Evolutionary conservation across 2,797 vertebrate genomes (phyloP).

Genomic region (Micrastur ruficollis): DNA sequence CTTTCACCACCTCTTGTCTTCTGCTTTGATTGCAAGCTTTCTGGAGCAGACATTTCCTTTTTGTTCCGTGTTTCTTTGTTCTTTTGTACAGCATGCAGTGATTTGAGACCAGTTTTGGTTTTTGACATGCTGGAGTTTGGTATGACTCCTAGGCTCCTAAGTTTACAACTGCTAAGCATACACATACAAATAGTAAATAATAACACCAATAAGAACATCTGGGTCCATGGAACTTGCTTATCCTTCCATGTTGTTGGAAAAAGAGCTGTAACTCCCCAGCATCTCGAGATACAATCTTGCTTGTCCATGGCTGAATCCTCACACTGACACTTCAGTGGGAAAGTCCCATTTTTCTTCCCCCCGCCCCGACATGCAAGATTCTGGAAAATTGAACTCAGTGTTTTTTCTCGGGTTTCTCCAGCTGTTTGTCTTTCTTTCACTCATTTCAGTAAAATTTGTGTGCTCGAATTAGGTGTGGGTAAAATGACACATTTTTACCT

Average conservation of each 20-base stretch:
- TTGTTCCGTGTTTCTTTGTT: not conserved
- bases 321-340: not conserved
- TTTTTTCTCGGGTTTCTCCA: not conserved
- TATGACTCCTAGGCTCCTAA: not conserved
- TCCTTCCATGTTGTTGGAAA: not conserved
- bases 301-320: not conserved
- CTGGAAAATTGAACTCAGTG: not conserved
- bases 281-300: not conserved
- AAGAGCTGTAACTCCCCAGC: not conserved
- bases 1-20: not conserved
- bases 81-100: not conserved
- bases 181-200: not conserved
- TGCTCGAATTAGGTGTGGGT: not conserved
- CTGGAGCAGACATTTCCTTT: not conserved
- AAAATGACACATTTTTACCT: not conserved
- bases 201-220: not conserved
- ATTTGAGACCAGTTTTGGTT: not conserved
- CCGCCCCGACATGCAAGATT: not conserved
- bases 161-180: not conserved
- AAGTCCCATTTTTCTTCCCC: not conserved
- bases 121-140: not conserved
- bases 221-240: not conserved
- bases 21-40: not conserved
- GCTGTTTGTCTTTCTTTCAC: not conserved
- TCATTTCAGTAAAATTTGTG: not conserved